A percentile compares a stretch with the other conserved stretches of the same genome.
Conservation (phyloP, 1,140 invertebrate species). For the Lepidotrigona ventralis region DNA sequence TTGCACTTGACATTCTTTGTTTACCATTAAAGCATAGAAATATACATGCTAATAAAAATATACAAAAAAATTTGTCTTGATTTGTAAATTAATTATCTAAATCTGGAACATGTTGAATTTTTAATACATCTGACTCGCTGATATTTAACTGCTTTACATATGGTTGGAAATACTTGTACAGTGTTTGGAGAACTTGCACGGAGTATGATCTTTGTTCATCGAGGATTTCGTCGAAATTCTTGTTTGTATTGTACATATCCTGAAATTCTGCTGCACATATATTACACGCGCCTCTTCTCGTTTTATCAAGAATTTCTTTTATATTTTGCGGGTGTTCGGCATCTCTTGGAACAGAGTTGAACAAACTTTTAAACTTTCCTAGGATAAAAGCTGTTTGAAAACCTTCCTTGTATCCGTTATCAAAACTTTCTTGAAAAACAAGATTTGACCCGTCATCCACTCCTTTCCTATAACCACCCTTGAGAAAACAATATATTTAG, state of each 20-base stretch:
- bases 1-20: conserved; percentile 33
- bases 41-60: conserved; percentile 22
- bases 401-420: conserved; percentile 81
- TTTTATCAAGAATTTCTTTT: conserved; percentile 64
- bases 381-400: conserved; percentile 79
- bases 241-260: conserved; percentile 25
- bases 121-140: not conserved
- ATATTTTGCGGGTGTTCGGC: conserved; percentile 66
- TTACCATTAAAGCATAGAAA: conserved; percentile 44
- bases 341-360: conserved; percentile 46
- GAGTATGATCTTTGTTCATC: conserved; percentile 65
- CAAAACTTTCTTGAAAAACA: conserved; percentile 82
- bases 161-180: conserved; percentile 67
- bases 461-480: conserved; percentile 81
- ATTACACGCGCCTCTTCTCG: conserved; percentile 70
- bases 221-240: conserved; percentile 59
- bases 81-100: conserved; percentile 27
- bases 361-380: conserved; percentile 77
- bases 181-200: conserved; percentile 51
- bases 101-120: conserved; percentile 17
- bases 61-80: conserved; percentile 20
- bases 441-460: conserved; percentile 78
- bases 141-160: conserved; percentile 62
- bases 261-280: conserved; percentile 64
- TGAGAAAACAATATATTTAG: conserved; percentile 25